Evolutionary conservation across 1,140 invertebrate genomes (phyloP), one percentile per base, ranked within the genome.

Genomic region (Sitobion miscanthi): DNA sequence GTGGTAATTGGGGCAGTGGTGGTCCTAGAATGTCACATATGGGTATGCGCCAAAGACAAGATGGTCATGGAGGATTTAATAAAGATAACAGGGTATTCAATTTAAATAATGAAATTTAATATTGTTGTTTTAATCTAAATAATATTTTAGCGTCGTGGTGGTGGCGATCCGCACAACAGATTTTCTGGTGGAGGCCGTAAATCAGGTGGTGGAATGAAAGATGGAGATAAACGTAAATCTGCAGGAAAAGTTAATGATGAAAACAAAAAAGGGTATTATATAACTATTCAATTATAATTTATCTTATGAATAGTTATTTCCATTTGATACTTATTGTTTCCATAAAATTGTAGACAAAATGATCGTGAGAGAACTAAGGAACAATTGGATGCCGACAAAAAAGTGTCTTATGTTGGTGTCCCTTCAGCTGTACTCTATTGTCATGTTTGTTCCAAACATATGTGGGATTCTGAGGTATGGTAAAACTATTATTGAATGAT

Each of bases 381-480:
- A 86, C 91, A 93, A 85, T 49, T 93, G 35, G 91, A 93, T 42
- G 82, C 91, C 3, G 91, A 93, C 35, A 93, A 93, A 77, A 88
- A 89, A 69, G 93, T 21, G 0, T 89, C 85, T 30, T 93, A 93
- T 82, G 57, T 95, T 93, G 96, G 96, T 45, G 96, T 97, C 86
- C 96, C 96, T 8, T 95, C 96, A 86, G 96, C 95, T 47, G 95
- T 97, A 17, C 96, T 97, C 94, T 96, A 96, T 93, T 97, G 97
- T 94, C 97, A 97, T 94, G 96, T 97, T 93, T 97, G 97, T 94
- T 96, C 96, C 94, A 97, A 97, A 94, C 96, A 97, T 94, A 98
- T 98, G 97, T 98, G 97, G 97, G 97, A 98, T 94, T 97, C 97
- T 94, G 95, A 94, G 93, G 96, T 96, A 95, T 93, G 38, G 1